phyloP scores from a whole-genome alignment of 1,140 invertebrate species.

The Calycopis cecrops region DNA sequence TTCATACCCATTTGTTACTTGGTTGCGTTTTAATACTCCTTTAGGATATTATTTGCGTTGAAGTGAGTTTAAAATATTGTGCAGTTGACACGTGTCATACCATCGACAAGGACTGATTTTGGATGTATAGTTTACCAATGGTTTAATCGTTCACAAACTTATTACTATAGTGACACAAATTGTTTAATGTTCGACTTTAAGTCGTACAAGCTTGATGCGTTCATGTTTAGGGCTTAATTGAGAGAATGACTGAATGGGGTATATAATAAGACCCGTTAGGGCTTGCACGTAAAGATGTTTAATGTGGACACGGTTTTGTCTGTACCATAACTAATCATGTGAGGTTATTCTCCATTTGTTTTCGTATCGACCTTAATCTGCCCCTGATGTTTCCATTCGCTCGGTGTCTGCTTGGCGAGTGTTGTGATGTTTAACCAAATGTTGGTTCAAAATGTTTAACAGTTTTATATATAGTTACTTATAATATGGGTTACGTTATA shows the following conservation, averaged over 20 bases:
- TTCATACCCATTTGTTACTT: constrained; percentile 8
- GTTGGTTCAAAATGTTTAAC: constrained; percentile 30
- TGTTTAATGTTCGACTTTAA: not conserved
- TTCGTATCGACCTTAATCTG: not conserved
- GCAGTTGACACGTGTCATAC: not conserved
- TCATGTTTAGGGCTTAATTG: constrained; percentile 1
- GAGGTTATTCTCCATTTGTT: not conserved
- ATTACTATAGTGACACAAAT: constrained; percentile 5
- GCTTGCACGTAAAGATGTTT: not conserved
- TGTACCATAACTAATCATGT: not conserved
- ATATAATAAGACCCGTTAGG: not conserved
- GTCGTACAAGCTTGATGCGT: not conserved
- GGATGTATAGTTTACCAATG: not conserved
- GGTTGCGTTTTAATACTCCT: constrained; percentile 7
- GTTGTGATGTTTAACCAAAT: constrained; percentile 29
- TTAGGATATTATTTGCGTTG: constrained; percentile 8
- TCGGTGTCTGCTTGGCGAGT: constrained; percentile 18
- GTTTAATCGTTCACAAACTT: not conserved
- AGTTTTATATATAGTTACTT: constrained; percentile 17
- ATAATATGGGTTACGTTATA: constrained; percentile 6
- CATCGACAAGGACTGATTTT: no score
- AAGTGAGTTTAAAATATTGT: constrained; percentile 1
- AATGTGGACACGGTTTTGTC: not conserved
- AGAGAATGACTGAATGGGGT: not conserved
- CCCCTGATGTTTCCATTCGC: constrained; percentile 1